Evolutionary conservation across 2,113 vertebrate species (phyloP).

Genomic region (Mormoops blainvillei): DNA sequence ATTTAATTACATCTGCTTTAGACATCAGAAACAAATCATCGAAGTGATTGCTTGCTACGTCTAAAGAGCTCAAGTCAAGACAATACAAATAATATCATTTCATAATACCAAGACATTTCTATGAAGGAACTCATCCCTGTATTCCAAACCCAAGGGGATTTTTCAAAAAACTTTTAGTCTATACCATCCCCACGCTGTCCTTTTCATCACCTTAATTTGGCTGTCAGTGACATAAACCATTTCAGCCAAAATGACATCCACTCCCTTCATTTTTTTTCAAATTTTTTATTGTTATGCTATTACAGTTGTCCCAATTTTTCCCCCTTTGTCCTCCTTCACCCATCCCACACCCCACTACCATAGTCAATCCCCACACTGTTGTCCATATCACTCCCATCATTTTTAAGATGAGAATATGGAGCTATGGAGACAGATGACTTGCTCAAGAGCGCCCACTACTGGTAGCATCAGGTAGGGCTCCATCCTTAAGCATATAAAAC

Average conservation of each 20-base stretch:
- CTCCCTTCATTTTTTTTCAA: neutral
- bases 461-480: neutral
- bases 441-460: neutral
- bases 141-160: neutral
- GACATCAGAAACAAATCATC: neutral
- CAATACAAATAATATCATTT: neutral
- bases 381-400: too few species aligned
- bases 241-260: neutral
- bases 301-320: too few species aligned
- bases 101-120: neutral
- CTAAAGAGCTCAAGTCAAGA: neutral
- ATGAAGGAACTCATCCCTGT: neutral
- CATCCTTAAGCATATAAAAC: accelerated
- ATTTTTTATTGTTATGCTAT: too few species aligned
- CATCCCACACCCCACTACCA: too few species aligned
- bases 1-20: neutral
- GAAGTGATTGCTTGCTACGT: neutral
- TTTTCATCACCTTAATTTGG: neutral
- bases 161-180: neutral
- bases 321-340: too few species aligned
- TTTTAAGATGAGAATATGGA: neutral
- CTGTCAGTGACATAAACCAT: neutral
- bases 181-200: accelerated
- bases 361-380: too few species aligned
- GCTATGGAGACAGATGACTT: neutral